Evolutionary conservation across 2,113 vertebrate species (phyloP).

Genomic region (Caranx ignobilis): DNA sequence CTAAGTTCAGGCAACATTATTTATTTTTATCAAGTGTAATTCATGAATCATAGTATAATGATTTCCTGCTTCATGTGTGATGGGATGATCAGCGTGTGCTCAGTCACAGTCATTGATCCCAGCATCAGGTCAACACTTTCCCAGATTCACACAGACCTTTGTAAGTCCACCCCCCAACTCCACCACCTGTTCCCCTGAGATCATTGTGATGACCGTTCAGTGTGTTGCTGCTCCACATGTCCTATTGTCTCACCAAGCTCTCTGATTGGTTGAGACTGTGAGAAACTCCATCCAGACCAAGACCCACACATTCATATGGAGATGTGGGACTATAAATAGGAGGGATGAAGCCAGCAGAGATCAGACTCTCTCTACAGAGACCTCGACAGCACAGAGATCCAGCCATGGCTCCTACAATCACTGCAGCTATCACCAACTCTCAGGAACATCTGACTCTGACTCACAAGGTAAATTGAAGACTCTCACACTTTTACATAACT

Average conservation of each 20-base stretch:
- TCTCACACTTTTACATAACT: background rate
- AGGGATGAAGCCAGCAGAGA: constrained; percentile 50
- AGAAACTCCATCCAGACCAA: constrained; percentile 66
- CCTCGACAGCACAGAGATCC: too few species aligned
- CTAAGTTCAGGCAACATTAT: too few species aligned
- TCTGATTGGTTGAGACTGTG: constrained; percentile 76
- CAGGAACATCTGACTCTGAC: constrained; percentile 33
- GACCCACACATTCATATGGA: constrained; percentile 79
- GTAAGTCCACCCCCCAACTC: constrained; percentile 19
- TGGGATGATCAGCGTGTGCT: background rate
- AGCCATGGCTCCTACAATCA: constrained; percentile 47
- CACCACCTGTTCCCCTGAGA: constrained; percentile 69
- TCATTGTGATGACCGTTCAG: background rate
- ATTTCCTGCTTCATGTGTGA: background rate
- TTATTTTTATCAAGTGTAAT: too few species aligned
- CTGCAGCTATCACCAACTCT: constrained; percentile 52
- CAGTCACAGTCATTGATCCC: constrained; percentile 16
- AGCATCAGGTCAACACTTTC: constrained; percentile 62
- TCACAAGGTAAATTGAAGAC: background rate
- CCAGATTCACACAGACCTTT: constrained; percentile 60
- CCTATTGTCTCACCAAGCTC: constrained; percentile 40
- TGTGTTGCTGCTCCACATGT: background rate
- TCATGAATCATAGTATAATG: background rate
- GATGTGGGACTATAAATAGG: constrained; percentile 75
- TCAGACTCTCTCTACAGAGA: too few species aligned